phyloP scores from a whole-genome alignment of 2,797 vertebrate genomes.

The Selene dorsalis region DNA sequence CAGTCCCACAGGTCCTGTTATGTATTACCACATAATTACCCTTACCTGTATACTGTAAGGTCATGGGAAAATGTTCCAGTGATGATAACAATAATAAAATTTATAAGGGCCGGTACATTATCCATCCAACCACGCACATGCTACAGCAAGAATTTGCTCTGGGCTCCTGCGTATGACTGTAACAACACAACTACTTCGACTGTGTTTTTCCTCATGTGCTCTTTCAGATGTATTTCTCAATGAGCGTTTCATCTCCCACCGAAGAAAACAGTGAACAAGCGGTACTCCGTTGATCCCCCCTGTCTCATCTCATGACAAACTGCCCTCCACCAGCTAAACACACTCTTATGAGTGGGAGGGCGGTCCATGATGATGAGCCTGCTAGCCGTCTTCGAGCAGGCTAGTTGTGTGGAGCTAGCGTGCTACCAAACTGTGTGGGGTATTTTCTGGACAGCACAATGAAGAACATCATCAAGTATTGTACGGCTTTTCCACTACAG shows the following conservation, averaged over 20 bases:
- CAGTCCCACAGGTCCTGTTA: background rate
- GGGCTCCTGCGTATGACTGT: constrained; percentile 27
- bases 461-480: constrained; percentile 61
- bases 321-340: background rate
- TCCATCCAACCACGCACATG: background rate
- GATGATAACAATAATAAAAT: background rate
- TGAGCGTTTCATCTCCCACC: background rate
- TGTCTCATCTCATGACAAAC: constrained; percentile 45
- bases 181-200: background rate
- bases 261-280: constrained; percentile 1
- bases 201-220: constrained; percentile 8
- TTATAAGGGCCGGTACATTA: background rate
- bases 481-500: constrained; percentile 13
- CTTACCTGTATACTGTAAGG: background rate
- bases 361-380: constrained; percentile 67
- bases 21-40: background rate
- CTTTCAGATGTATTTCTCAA: background rate
- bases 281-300: constrained; percentile 29
- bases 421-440: constrained; percentile 59
- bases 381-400: constrained; percentile 52
- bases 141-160: constrained; percentile 1
- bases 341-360: constrained; percentile 63
- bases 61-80: background rate
- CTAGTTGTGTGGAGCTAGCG: constrained; percentile 68
- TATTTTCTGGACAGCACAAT: constrained; percentile 63